Base-by-base conservation (phyloP, 2,113 vertebrate species). In the Nycticryphes semicollaris region DNA sequence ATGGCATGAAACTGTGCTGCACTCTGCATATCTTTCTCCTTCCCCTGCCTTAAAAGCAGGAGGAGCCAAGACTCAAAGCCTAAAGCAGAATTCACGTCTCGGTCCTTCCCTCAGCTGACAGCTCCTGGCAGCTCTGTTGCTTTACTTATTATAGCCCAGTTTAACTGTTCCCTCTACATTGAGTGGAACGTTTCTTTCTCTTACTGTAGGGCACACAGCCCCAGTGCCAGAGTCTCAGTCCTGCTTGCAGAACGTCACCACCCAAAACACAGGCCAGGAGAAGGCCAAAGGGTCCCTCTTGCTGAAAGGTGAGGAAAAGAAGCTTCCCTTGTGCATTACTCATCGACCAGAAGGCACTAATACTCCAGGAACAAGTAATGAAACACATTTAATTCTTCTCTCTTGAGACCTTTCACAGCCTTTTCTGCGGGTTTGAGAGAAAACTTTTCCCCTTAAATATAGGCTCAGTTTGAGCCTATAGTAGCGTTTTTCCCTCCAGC, bases 281-380 rank as follows among this genome's bases (percentile, higher is more conserved):
- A 94, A 43, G 27, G 50, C 66, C 84, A 67, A 39, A 79, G 28
- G 43, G 68, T 33, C 14, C 41, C 8, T 73, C 33, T 63, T 16
- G 72, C 30, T 35, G 86, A 96, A 84, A 87, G 98, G 98, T 98
- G 76, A 98, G 97, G 95, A 96, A 67, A 94, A 90, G 89, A 93
- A 96, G 95, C 84, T 96, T 95, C 70, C 93, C 63, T 95, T 87
- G 73, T 47, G 47, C 18, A 11, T 90, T 95, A 87, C 62, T 75
- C 74, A 54, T 84, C 76, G 43, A 87, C 56, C 72, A 78, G 85
- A 84, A 91, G 80, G 86, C 92, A 84, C 77, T 82, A 35, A 72
- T 89, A 75, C 37, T 89, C 90, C 92, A 80, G 76, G 91, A 96
- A 31, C 94, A 96, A 93, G 95, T 97, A 97, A 96, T 89, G 54